Evolutionary conservation across 92 coral and sea anemone species (phyloP), one percentile per base, ranked within the genome.

Genomic region (Paragorgia papillata): DNA sequence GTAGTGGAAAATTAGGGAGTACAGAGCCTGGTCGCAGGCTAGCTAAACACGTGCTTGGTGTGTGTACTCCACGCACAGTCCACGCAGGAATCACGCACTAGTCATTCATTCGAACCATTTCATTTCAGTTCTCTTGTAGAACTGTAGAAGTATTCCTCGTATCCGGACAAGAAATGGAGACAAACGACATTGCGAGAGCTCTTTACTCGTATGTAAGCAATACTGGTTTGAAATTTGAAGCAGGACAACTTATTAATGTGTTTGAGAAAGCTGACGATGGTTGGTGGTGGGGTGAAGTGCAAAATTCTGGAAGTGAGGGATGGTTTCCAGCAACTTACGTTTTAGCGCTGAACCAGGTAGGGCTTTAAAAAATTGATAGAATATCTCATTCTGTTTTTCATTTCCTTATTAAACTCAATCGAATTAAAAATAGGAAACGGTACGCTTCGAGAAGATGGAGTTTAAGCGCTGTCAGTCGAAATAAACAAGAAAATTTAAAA

Each of bases 271-370:
- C 62, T 30, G 77, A 70, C 9, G 77, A 70, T 26, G 77, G 77
- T 1, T 70, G 77, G 77, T 70, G 77, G 77, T 70, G 77, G 77
- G 77, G 77, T 10, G 77, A 50, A 54, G 77, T 70, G 1, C 77
- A 70, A 37, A 54, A 70, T 62, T 50, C 77, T 12, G 49, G 51
- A 53, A 32, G 18, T 54, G 77, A 70, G n/a, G 77, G 77, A 29
- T 70, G 77, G 77, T 70, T 70, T 37, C 77, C 77, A 15, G 77
- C 77, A 15, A 70, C 44, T 10, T 70, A 49, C 18, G 77, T 70
- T 17, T 70, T 46, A 18, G 9, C 62, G 10, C 57, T 70, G 10
- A 40, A 34, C 26, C 77, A 70, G 77, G 77, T 53, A 50, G 9
- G 8, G n/a, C n/a, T n/a, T n/a, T n/a, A 26, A 57, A 21, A 14